phyloP scores from a whole-genome alignment of 2,113 vertebrate species.

The Oenanthe oenanthe region DNA sequence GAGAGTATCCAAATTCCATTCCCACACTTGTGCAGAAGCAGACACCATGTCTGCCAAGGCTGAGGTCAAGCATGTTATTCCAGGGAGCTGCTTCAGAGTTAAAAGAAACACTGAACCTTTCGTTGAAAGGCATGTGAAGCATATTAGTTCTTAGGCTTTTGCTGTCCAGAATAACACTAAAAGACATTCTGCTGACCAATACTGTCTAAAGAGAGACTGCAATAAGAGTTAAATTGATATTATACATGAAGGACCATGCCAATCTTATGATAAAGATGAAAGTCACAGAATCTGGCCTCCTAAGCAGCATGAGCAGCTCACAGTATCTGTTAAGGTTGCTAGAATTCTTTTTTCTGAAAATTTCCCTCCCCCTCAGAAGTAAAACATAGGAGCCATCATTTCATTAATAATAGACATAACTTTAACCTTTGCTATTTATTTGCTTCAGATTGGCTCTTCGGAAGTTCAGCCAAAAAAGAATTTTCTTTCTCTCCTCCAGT shows the following conservation, averaged over 20 bases:
- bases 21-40: constrained; percentile 35
- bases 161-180: not conserved
- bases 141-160: not conserved
- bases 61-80: constrained; percentile 51
- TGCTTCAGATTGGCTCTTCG: not conserved
- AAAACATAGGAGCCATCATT: not conserved
- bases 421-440: not conserved
- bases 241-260: not conserved
- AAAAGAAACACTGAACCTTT: constrained; percentile 15
- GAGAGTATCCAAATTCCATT: constrained; percentile 43
- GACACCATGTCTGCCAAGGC: constrained; percentile 41
- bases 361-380: not conserved
- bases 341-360: too few relatives aligned
- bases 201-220: not conserved
- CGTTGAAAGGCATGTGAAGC: not conserved
- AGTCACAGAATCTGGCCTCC: not conserved
- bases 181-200: not conserved
- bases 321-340: not conserved
- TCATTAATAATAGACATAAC: not conserved
- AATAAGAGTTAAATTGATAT: not conserved
- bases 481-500: not conserved
- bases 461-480: not conserved
- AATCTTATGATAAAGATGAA: not conserved
- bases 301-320: not conserved
- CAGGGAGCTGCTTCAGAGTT: not conserved